Conservation (phyloP, 2,797 vertebrate genomes). For the Merluccius polli region DNA sequence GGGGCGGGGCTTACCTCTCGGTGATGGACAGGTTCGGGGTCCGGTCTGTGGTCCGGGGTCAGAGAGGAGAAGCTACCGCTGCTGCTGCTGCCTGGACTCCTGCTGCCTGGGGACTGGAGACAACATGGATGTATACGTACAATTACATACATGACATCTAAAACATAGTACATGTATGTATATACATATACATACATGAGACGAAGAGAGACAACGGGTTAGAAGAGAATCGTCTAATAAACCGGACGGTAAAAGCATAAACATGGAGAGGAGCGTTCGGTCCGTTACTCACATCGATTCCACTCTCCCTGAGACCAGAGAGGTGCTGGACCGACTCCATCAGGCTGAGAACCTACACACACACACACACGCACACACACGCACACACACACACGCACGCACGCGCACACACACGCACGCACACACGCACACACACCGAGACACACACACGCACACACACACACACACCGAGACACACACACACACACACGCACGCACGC, state of each 20-base stretch:
- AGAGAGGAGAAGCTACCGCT: conserved; percentile 82
- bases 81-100: conserved; percentile 77
- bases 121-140: neutral
- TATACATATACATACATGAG: neutral
- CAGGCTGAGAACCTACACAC: conserved; percentile 79
- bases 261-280: conserved; percentile 21
- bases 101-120: neutral
- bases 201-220: too few relatives aligned
- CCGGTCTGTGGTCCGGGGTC: conserved; percentile 66
- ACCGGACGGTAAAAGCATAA: too few relatives aligned
- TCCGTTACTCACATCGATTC: conserved; percentile 68
- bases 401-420: neutral
- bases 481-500: too few relatives aligned
- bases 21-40: conserved; percentile 69
- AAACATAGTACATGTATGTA: neutral
- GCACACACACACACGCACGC: too few relatives aligned
- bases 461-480: too few relatives aligned
- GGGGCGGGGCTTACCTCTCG: conserved; percentile 77
- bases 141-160: neutral
- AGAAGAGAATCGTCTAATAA: too few relatives aligned
- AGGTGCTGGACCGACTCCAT: conserved; percentile 76
- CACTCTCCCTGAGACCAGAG: conserved; percentile 63
- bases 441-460: too few relatives aligned
- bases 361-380: neutral
- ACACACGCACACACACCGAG: too few relatives aligned